Evolutionary conservation across 2,113 vertebrate species (phyloP).

Genomic region (Gambusia holbrooki): DNA sequence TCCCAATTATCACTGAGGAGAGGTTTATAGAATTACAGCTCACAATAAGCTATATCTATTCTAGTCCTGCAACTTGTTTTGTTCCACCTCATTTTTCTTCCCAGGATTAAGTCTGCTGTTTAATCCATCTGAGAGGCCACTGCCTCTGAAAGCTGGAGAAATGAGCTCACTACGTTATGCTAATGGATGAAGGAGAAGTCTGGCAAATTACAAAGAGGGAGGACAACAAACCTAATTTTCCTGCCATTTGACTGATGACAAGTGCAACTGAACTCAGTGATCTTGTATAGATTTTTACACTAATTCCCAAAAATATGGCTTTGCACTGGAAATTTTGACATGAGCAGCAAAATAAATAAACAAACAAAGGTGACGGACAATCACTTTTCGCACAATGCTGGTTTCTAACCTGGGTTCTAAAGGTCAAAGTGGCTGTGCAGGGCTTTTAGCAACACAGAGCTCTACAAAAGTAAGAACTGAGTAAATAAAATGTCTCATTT

Average conservation of each 20-base stretch:
- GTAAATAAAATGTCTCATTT: neutral
- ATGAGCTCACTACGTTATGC: conserved; percentile 61
- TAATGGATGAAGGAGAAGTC: conserved; percentile 56
- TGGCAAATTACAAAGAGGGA: conserved; percentile 65
- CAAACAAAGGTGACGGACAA: neutral
- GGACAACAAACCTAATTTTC: conserved; percentile 65
- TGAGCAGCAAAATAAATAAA: neutral
- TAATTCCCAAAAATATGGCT: neutral
- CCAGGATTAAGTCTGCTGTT: conserved; percentile 27
- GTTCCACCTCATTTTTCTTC: conserved; percentile 53
- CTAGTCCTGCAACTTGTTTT: conserved; percentile 23
- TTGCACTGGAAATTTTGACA: conserved; percentile 1
- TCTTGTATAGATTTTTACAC: conserved; percentile 35
- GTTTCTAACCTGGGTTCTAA: neutral
- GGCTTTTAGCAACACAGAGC: neutral
- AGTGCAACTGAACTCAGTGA: conserved; percentile 59
- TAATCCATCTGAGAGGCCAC: conserved; percentile 58
- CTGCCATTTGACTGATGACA: conserved; percentile 62
- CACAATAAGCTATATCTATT: conserved; percentile 25
- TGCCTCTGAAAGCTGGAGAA: conserved; percentile 61
- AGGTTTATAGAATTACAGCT: conserved; percentile 12
- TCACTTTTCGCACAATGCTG: neutral
- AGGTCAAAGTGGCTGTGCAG: neutral
- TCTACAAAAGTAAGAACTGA: neutral
- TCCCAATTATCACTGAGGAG: conserved; percentile 8